These are phyloP conservation scores for Ochotona princeps DNA, from an alignment of 2,113 vertebrate genomes.

Conservation along the genomic window DNA sequence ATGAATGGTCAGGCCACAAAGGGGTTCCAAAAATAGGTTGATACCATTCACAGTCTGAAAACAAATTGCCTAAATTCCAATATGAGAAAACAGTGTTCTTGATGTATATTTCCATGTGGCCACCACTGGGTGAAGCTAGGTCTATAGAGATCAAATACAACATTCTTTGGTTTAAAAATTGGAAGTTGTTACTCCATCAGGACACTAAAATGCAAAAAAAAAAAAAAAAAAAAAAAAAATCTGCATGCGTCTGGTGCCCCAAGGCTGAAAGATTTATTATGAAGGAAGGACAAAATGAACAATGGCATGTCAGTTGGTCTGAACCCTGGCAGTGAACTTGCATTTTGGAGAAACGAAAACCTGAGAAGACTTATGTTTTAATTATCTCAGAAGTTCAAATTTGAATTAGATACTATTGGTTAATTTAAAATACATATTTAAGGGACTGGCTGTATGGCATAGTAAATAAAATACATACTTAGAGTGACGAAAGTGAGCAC, in stretches of 20 bases:
- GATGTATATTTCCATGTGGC: conserved; percentile 89
- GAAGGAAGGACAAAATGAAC: conserved; percentile 84
- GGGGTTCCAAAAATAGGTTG: conserved; percentile 93
- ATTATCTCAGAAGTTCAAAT: conserved; percentile 61
- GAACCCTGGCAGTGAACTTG: conserved; percentile 71
- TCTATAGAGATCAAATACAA: conserved; percentile 84
- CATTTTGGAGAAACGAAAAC: conserved; percentile 67
- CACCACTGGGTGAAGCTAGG: conserved; percentile 79
- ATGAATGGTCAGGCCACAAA: conserved; percentile 89
- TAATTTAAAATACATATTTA: conserved; percentile 52
- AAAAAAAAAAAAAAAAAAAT: conserved; percentile 79
- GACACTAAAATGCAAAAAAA: conserved; percentile 78
- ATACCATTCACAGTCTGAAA: conserved; percentile 89
- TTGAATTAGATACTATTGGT: conserved; percentile 47
- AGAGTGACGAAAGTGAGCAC: conserved; percentile 37
- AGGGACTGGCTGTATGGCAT: not conserved
- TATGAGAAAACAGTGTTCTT: conserved; percentile 88
- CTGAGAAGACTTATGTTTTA: conserved; percentile 75
- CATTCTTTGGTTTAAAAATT: conserved; percentile 81
- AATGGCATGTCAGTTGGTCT: conserved; percentile 76
- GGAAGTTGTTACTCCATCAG: conserved; percentile 82
- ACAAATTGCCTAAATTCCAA: conserved; percentile 92
- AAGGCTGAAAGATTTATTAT: conserved; percentile 85
- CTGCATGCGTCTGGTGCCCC: conserved; percentile 85
- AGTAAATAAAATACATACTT: conserved; percentile 8